Conservation (phyloP, 1,140 invertebrate genomes). For the Pogonognathellus flavescens region DNA sequence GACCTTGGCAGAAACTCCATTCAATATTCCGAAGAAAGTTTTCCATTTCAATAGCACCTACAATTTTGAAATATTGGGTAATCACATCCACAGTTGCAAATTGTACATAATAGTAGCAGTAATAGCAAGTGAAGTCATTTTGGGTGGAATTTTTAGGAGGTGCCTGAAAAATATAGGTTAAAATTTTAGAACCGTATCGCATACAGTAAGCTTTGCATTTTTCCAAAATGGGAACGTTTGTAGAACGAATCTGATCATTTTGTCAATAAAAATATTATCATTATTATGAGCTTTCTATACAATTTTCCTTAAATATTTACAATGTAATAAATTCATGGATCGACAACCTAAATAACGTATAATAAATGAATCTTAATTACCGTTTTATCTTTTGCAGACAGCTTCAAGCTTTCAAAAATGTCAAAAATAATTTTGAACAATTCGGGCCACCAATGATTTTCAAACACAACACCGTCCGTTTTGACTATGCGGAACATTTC, state of each 20-base stretch:
- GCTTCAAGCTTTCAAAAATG: constrained; percentile 99
- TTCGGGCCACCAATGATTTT: constrained; percentile 98
- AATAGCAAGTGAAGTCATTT: constrained; percentile 62
- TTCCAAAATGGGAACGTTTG: no score
- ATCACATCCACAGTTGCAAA: constrained; percentile 99
- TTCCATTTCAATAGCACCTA: constrained; percentile 88
- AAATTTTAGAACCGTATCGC: no score
- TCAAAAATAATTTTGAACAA: constrained; percentile 97
- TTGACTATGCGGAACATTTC: constrained; percentile 98
- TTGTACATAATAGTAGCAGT: constrained; percentile 79
- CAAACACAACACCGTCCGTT: constrained; percentile 94
- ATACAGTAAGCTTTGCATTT: no score
- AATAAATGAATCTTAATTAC: constrained; percentile 70
- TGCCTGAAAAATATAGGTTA: background rate
- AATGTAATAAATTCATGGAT: background rate
- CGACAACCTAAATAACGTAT: background rate
- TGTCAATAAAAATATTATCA: no score
- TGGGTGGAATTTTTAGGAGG: background rate
- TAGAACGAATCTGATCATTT: no score
- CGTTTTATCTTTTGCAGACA: constrained; percentile 95
- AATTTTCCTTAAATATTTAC: background rate
- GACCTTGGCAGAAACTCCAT: constrained; percentile 97
- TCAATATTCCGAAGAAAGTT: constrained; percentile 94
- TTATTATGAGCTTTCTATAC: no score
- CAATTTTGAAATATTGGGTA: constrained; percentile 94